Evolutionary conservation across 2,888 invertebrate species (phyloP).

Genomic region (Sisyra nigra): DNA sequence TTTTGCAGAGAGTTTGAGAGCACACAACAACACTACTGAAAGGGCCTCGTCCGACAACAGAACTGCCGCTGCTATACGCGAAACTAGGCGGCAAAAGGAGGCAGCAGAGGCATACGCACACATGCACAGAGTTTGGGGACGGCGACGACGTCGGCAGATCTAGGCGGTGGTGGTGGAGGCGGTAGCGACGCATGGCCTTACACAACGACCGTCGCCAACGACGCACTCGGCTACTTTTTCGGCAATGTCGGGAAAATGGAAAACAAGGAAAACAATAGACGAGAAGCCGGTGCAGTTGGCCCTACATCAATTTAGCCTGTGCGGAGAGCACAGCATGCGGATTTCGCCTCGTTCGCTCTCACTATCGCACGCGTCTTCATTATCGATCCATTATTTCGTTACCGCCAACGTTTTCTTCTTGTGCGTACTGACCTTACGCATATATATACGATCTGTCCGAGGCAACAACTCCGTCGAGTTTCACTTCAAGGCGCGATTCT

Average conservation of each 20-base stretch:
- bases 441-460: conserved; percentile 5
- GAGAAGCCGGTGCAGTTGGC: not conserved
- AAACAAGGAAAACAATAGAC: not conserved
- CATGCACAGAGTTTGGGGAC: not conserved
- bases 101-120: not conserved
- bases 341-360: not conserved
- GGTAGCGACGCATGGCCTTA: conserved; percentile 1
- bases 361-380: too few relatives aligned
- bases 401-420: not conserved
- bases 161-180: not conserved
- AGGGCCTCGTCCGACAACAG: not conserved
- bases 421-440: conserved; percentile 8
- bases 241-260: not conserved
- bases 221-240: conserved; percentile 1
- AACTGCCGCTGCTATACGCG: not conserved
- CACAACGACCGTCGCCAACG: not conserved
- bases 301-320: not conserved
- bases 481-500: too few relatives aligned
- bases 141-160: not conserved
- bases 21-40: too few relatives aligned
- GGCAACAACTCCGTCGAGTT: not conserved
- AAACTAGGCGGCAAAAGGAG: too few relatives aligned
- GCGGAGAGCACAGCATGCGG: not conserved
- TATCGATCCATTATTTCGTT: too few relatives aligned
- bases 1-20: too few relatives aligned